phyloP scores from a whole-genome alignment of 2,113 vertebrate species.

The Dromaius novaehollandiae region DNA sequence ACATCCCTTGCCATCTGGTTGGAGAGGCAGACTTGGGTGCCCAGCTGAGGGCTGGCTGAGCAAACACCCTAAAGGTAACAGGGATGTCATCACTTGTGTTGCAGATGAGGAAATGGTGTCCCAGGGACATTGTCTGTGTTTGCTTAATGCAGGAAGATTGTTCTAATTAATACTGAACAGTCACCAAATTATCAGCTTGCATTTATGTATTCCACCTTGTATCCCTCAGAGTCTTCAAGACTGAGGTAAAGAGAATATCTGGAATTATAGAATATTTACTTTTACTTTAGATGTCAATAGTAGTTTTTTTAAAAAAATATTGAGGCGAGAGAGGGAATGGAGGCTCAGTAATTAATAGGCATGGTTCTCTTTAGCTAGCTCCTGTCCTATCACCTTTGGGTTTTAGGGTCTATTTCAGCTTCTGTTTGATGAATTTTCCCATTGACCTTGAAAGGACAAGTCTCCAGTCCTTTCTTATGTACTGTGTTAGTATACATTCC shows the following conservation, averaged over 20 bases:
- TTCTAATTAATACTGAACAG: conserved; percentile 9
- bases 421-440: neutral
- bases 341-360: neutral
- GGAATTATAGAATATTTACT: conserved; percentile 29
- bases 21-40: neutral
- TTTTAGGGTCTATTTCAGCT: neutral
- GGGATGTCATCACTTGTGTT: neutral
- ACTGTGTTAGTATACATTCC: conserved; percentile 38
- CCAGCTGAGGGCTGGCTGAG: neutral
- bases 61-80: neutral
- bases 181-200: conserved; percentile 6
- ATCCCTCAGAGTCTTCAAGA: neutral
- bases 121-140: neutral
- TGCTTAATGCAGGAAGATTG: neutral
- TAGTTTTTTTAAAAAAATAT: neutral
- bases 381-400: neutral
- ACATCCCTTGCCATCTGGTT: neutral
- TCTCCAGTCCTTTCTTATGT: neutral
- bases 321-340: neutral
- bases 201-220: neutral
- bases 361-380: neutral
- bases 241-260: neutral
- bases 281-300: neutral
- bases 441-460: neutral
- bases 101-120: neutral